A percentile compares a stretch with the other conserved stretches of the same genome.
phyloP scores from a whole-genome alignment of 2,113 vertebrate species.

The Daboia siamensis region DNA sequence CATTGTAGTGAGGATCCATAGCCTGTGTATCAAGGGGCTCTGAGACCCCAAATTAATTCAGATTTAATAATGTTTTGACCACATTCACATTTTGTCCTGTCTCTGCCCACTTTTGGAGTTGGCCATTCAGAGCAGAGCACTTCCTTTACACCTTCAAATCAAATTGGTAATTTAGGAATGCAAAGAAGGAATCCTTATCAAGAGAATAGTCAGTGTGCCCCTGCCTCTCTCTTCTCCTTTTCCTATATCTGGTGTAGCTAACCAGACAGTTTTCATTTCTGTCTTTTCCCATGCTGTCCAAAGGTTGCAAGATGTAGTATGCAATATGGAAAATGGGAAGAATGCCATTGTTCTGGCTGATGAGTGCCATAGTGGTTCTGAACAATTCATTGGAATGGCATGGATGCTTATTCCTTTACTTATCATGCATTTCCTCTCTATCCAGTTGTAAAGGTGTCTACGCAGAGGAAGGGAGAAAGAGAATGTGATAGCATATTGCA shows the following conservation, averaged over 20 bases:
- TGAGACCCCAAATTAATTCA: neutral
- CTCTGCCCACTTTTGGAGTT: neutral
- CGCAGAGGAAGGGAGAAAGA: neutral
- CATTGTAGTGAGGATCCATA: neutral
- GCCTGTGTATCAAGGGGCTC: neutral
- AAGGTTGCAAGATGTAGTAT: neutral
- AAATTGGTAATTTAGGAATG: too few relatives aligned
- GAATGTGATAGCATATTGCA: neutral
- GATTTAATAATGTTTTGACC: neutral
- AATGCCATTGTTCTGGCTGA: too few relatives aligned
- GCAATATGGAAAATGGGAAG: neutral
- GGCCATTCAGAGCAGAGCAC: neutral
- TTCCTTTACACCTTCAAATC: neutral
- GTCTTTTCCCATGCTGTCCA: neutral
- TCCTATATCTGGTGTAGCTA: neutral
- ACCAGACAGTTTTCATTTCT: neutral
- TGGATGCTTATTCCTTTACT: neutral
- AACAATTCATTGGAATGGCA: neutral
- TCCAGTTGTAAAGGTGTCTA: neutral
- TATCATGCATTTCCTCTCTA: neutral
- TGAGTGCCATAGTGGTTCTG: neutral
- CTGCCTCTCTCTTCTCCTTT: neutral
- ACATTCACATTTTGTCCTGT: neutral
- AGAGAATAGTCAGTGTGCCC: neutral
- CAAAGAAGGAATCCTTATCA: neutral